Conservation (phyloP, 64 coral and sea anemone species). For the Stylophora pistillata region DNA sequence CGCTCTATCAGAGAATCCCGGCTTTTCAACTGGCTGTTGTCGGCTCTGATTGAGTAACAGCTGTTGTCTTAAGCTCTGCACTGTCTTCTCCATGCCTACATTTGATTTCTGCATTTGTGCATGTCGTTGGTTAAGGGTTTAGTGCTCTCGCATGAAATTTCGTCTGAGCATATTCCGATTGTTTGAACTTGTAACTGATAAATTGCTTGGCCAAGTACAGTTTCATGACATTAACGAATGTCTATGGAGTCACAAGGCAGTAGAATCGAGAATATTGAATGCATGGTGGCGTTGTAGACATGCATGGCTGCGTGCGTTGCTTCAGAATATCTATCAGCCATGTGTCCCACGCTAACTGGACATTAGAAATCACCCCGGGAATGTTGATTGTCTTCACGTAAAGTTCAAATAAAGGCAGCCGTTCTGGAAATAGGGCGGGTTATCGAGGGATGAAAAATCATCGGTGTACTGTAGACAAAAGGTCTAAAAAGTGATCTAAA, state of each 20-base stretch:
- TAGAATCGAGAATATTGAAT: neutral
- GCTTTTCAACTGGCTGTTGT: no score
- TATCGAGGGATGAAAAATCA: no score
- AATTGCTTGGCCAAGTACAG: slow-evolving; percentile 19
- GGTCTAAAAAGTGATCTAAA: no score
- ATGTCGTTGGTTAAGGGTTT: no score
- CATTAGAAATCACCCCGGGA: slow-evolving; percentile 69
- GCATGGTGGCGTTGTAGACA: slow-evolving; percentile 39
- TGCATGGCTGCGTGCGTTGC: slow-evolving; percentile 30
- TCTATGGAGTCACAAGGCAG: slow-evolving; percentile 53
- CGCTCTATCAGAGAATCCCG: no score
- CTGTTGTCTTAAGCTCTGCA: no score
- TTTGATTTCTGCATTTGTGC: no score
- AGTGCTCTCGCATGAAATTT: neutral
- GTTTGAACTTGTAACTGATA: slow-evolving; percentile 40
- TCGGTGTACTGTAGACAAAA: no score
- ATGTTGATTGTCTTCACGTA: slow-evolving; percentile 73
- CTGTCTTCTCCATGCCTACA: no score
- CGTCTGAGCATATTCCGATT: neutral
- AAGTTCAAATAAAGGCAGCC: slow-evolving; percentile 51
- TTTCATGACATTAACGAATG: slow-evolving; percentile 43
- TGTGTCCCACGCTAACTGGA: slow-evolving; percentile 63
- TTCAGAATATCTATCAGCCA: slow-evolving; percentile 55
- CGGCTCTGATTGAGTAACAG: no score
- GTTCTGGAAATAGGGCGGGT: neutral